These are phyloP conservation scores for Ornithoptera priamus DNA, from an alignment of 2,888 invertebrate genomes.

Conservation along the genomic window DNA sequence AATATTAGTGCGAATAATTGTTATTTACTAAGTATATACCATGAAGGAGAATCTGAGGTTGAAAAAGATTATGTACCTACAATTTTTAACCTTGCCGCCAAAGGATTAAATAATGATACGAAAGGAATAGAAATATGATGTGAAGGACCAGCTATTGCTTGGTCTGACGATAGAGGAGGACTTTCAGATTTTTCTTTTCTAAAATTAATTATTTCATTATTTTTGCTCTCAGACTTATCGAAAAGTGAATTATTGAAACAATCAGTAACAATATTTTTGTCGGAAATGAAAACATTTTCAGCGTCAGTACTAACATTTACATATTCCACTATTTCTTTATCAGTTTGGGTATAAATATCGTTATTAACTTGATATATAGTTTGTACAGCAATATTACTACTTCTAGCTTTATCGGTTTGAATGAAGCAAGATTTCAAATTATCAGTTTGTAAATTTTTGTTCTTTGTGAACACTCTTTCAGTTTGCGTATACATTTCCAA, in stretches of 20 bases:
- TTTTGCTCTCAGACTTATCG: slow-evolving; percentile 29
- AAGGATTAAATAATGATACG: slow-evolving; percentile 69
- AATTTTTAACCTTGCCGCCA: slow-evolving; percentile 72
- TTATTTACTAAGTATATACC: slow-evolving; percentile 42
- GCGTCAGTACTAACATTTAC: slow-evolving; percentile 53
- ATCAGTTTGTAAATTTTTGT: slow-evolving; percentile 62
- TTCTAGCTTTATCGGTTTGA: slow-evolving; percentile 63
- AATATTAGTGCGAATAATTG: slow-evolving; percentile 35
- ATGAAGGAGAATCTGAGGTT: slow-evolving; percentile 38
- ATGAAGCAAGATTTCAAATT: slow-evolving; percentile 46
- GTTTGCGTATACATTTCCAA: slow-evolving; percentile 69
- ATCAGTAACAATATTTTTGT: slow-evolving; percentile 42
- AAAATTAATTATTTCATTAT: slow-evolving; percentile 22
- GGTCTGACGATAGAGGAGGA: slow-evolving; percentile 70
- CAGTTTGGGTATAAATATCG: slow-evolving; percentile 53
- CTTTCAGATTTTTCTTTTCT: slow-evolving; percentile 67
- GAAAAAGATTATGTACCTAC: slow-evolving; percentile 67
- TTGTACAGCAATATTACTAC: slow-evolving; percentile 54
- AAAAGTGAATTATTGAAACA: slow-evolving; percentile 20
- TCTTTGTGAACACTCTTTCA: slow-evolving; percentile 58
- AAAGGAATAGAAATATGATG: slow-evolving; percentile 61
- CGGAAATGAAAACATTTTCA: slow-evolving; percentile 38
- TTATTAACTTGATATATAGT: slow-evolving; percentile 48
- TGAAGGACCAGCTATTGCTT: slow-evolving; percentile 46
- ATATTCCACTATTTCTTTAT: slow-evolving; percentile 39